Evolutionary conservation across 2,888 invertebrate species (phyloP), one percentile per base, ranked within the genome.

Genomic region (Schrankia costaestrigalis): DNA sequence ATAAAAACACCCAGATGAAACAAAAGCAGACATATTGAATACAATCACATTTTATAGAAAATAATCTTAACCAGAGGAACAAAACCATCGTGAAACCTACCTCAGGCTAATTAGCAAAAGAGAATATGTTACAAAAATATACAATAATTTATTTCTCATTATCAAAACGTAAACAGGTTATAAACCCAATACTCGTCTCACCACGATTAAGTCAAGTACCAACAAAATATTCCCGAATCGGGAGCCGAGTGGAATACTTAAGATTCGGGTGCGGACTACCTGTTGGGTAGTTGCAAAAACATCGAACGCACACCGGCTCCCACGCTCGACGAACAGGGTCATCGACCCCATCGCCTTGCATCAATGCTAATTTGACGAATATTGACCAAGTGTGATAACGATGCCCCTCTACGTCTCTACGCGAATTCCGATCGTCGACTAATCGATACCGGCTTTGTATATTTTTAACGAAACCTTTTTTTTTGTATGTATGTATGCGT

Each of bases 311-410:
- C 60, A 48, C 32, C 64, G n/a, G 73, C 75, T 80, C 82, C 80
- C 81, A 81, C 79, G 75, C 67, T 67, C 67, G 59, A 68, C 70
- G 55, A 70, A 71, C 65, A 56, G 61, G 79, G 78, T 72, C 78
- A 42, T 32, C 44, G 72, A 74, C 62, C 73, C 62, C 56, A 56
- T 67, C 68, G 63, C 53, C 56, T 60, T 78, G 80, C 80, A 78
- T 70, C 70, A 62, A 80, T 78, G 77, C 64, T 78, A 77, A 81
- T 79, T 81, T 80, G 83, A 78, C 79, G 78, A 80, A 76, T 76
- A 67, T 64, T 57, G 54, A 50, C 56, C 46, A 49, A 44, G 50
- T 46, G 47, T 55, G 59, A 56, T 56, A 56, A 56, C 59, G 59
- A 53, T 51, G 44, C 29, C 32, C 35, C 41, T 31, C 34, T 22